These are phyloP conservation scores for Hedychridium roseum DNA, from an alignment of 2,888 invertebrate genomes.

Conservation along the genomic window DNA sequence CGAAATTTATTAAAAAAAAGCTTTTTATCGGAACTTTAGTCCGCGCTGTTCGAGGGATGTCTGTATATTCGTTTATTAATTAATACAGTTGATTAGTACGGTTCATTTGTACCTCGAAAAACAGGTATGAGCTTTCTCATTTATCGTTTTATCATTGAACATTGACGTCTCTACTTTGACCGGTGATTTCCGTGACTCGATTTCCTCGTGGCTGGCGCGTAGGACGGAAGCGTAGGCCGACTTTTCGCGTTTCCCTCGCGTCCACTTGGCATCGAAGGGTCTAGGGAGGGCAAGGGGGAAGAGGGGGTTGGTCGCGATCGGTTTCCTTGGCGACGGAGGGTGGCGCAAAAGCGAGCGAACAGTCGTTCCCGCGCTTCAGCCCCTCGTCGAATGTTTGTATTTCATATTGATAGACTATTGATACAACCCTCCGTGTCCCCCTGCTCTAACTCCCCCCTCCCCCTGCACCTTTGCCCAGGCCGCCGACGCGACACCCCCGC, in stretches of 20 bases:
- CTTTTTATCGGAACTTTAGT: too few species aligned
- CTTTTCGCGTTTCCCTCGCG: constrained; percentile 26
- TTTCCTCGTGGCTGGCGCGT: constrained; percentile 57
- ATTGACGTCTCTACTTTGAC: too few species aligned
- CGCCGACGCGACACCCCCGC: constrained; percentile 3
- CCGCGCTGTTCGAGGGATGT: too few species aligned
- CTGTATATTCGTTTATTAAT: too few species aligned
- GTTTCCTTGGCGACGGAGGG: constrained; percentile 60
- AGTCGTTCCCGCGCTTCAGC: constrained; percentile 20
- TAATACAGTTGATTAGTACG: too few species aligned
- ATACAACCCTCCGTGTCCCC: constrained; percentile 43
- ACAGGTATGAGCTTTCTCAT: too few species aligned
- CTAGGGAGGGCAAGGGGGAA: too few species aligned
- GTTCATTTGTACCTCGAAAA: too few species aligned
- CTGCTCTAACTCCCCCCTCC: constrained; percentile 15
- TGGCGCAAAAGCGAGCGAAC: constrained; percentile 41
- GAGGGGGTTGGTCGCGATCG: constrained; percentile 33
- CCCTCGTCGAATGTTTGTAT: constrained; percentile 56
- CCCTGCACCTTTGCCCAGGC: neutral
- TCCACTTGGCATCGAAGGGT: neutral
- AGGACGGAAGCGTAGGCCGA: constrained; percentile 24
- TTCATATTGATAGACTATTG: constrained; percentile 64
- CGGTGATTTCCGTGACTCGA: too few species aligned
- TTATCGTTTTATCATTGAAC: too few species aligned
- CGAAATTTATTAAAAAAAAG: too few species aligned